Percentiles rank a stretch among this genome's conserved stretches.
Conservation (phyloP, 1,140 invertebrate species). For the Listronotus bonariensis region DNA sequence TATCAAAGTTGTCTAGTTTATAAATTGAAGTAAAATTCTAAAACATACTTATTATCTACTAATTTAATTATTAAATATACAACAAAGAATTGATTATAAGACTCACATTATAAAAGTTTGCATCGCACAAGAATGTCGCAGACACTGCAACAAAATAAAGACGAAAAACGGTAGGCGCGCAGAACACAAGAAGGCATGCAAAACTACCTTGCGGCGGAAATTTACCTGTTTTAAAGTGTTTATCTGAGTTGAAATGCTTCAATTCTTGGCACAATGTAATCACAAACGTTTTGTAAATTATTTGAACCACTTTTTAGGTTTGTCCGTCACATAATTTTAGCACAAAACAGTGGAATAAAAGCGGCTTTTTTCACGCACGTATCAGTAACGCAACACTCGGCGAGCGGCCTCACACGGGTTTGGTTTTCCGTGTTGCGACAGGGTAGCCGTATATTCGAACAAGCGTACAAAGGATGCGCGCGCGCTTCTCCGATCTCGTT, state of each 20-base stretch:
- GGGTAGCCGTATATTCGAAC: slow-evolving; percentile 35
- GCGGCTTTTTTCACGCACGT: slow-evolving; percentile 39
- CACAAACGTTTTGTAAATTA: slow-evolving; percentile 16
- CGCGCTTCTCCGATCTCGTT: slow-evolving; percentile 21
- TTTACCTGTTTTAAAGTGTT: slow-evolving; percentile 36
- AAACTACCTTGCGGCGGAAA: slow-evolving; percentile 35
- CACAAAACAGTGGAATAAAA: slow-evolving; percentile 27
- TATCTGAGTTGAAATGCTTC: slow-evolving; percentile 13
- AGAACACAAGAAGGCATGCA: slow-evolving; percentile 37
- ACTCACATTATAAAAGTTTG: background rate
- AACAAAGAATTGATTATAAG: background rate
- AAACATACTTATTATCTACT: background rate
- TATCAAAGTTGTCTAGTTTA: slow-evolving; percentile 22
- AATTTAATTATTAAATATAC: background rate
- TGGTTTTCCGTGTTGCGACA: slow-evolving; percentile 49
- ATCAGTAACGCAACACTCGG: slow-evolving; percentile 22
- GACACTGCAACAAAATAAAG: slow-evolving; percentile 26
- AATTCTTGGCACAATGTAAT: slow-evolving; percentile 3
- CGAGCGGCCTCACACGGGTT: slow-evolving; percentile 39
- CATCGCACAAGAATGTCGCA: slow-evolving; percentile 10
- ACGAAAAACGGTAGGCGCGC: slow-evolving; percentile 36
- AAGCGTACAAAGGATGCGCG: slow-evolving; percentile 32
- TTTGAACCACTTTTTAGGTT: slow-evolving; percentile 32
- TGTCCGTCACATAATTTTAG: slow-evolving; percentile 35
- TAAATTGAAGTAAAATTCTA: background rate